phyloP scores from a whole-genome alignment of 2,113 vertebrate species.

The Litocranius walleri region DNA sequence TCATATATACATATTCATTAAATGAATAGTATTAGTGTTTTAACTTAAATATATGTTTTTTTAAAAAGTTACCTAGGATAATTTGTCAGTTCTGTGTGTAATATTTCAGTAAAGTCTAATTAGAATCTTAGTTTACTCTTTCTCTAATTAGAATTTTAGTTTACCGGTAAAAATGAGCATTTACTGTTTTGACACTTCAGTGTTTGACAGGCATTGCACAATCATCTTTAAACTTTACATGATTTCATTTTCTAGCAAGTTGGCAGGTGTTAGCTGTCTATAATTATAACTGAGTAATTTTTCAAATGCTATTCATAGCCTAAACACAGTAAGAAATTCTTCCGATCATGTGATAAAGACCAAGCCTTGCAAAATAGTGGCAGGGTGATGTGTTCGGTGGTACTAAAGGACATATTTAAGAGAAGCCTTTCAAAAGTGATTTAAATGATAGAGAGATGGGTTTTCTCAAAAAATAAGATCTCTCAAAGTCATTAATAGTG shows the following conservation, averaged over 20 bases:
- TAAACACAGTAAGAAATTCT: slow-evolving; percentile 69
- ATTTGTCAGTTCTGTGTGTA: slow-evolving; percentile 22
- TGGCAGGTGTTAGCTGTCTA: slow-evolving; percentile 73
- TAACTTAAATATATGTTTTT: slow-evolving; percentile 40
- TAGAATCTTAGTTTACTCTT: slow-evolving; percentile 50
- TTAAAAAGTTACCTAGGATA: slow-evolving; percentile 14
- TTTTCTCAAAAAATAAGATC: slow-evolving; percentile 26
- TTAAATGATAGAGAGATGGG: slow-evolving; percentile 1
- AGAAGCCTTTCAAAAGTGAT: slow-evolving; percentile 1
- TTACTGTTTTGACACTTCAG: slow-evolving; percentile 46
- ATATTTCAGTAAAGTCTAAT: slow-evolving; percentile 30
- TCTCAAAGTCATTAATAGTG: not conserved
- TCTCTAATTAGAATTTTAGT: slow-evolving; percentile 50
- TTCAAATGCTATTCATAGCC: slow-evolving; percentile 76
- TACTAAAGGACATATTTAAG: slow-evolving; percentile 34
- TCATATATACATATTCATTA: not conserved
- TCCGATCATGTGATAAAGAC: slow-evolving; percentile 69
- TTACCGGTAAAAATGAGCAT: slow-evolving; percentile 49
- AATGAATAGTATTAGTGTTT: slow-evolving; percentile 46
- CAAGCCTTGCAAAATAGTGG: slow-evolving; percentile 61
- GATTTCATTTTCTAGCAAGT: slow-evolving; percentile 74
- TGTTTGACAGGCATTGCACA: slow-evolving; percentile 51
- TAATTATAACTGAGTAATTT: slow-evolving; percentile 76
- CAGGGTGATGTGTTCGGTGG: slow-evolving; percentile 17
- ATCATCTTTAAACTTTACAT: slow-evolving; percentile 69